Evolutionary conservation across 2,888 invertebrate species (phyloP), one percentile per base, ranked within the genome.

Genomic region (Cephus pulcher): DNA sequence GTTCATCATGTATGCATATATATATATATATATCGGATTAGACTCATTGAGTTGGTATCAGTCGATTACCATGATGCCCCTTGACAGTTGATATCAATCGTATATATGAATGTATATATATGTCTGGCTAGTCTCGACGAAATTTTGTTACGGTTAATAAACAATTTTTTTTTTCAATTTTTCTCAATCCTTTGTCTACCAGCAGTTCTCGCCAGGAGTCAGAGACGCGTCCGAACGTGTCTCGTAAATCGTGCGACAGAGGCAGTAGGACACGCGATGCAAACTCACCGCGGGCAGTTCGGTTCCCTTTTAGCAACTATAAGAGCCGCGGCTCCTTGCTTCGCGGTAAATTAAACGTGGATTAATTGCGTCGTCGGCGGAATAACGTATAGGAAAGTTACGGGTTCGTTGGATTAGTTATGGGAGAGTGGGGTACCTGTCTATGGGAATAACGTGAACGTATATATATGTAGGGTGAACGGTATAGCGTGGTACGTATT

Each of bases 181-280:
- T 9, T 9, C 6, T 23, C 23, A 23, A 23, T 23, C 56, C 56
- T 23, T 23, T 23, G 56, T 23, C 2, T 3, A 56, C 9, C 56
- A 9, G 56, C 56, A 23, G 23, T 56, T 56, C 23, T 23, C 56
- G 56, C 56, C 56, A 23, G 56, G 56, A 56, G 56, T 9, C 56
- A 23, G 9, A 56, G 56, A 56, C 2, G 56, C 2, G 9, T 56
- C 56, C 56, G 23, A 12, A 23, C 78, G 80, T 73, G 79, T 82
- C 80, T 81, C 83, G 80, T 82, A 82, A 82, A 81, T 83, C 77
- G 74, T 33, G 78, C 78, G 77, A 74, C 75, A 76, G 75, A 35
- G 71, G 75, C 30, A 30, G 75, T 77, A 78, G 82, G 80, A 80
- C 80, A 83, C 82, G 82, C 81, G 80, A 82, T 82, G 69, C 75